A percentile compares a stretch with the other conserved stretches of the same genome.
phyloP scores from a whole-genome alignment of 2,113 vertebrate genomes.

The Rhinolophus sinicus region DNA sequence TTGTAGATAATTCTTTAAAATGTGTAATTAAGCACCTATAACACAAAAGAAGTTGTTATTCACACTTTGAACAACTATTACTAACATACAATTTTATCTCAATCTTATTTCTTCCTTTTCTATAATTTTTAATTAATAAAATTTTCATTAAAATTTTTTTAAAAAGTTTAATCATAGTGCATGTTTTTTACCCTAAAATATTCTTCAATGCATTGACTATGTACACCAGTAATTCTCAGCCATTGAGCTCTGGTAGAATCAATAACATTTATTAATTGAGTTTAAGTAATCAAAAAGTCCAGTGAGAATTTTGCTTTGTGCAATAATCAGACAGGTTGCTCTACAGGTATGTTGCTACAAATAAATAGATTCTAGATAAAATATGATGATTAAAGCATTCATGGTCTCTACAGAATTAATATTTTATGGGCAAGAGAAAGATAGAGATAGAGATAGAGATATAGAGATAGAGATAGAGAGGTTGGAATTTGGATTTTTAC shows the following conservation, averaged over 20 bases:
- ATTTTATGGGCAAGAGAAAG: not conserved
- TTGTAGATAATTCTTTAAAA: not conserved
- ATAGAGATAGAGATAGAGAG: not conserved
- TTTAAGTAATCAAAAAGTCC: not conserved
- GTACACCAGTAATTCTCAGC: not conserved
- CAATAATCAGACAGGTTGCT: not conserved
- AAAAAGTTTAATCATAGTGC: not conserved
- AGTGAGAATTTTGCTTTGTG: not conserved
- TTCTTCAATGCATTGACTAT: not conserved
- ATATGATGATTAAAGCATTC: not conserved
- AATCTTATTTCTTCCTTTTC: slow-evolving; percentile 7
- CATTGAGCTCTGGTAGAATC: not conserved
- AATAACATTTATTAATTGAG: not conserved
- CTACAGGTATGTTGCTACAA: not conserved
- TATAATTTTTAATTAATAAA: slow-evolving; percentile 12
- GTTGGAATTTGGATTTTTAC: not conserved
- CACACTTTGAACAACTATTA: not conserved
- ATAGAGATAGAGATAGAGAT: too few species aligned
- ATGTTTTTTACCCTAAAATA: not conserved
- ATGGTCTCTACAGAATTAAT: not conserved
- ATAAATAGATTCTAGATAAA: not conserved
- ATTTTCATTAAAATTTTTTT: slow-evolving; percentile 26
- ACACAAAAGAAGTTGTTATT: slow-evolving; percentile 41
- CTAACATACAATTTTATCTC: not conserved
- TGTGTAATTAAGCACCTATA: not conserved